Percentiles rank a stretch among this genome's conserved stretches.
These are phyloP conservation scores for Onchidella celtica DNA, from an alignment of 2,888 invertebrate genomes.

Conservation along the genomic window DNA sequence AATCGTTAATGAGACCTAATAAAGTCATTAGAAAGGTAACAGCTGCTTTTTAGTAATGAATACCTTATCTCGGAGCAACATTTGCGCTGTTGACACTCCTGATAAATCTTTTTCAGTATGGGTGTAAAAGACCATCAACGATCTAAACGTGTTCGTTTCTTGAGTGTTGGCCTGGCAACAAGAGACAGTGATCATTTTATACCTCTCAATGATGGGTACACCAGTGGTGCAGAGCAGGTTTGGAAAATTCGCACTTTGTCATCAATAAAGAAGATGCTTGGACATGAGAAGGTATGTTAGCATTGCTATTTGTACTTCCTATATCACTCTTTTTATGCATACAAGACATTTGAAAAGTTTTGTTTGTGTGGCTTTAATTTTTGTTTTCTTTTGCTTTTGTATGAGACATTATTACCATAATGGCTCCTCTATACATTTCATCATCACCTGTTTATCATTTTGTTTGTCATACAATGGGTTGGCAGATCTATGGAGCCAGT, in stretches of 20 bases:
- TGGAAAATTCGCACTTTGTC: conserved; percentile 51
- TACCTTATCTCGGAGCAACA: no score
- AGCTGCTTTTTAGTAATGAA: no score
- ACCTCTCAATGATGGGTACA: conserved; percentile 48
- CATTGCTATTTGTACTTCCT: background rate
- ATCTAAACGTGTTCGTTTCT: conserved; percentile 42
- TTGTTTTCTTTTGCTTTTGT: no score
- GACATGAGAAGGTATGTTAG: conserved; percentile 51
- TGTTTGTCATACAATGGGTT: no score
- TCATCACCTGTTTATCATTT: no score
- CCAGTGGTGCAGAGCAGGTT: background rate
- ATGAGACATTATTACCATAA: no score
- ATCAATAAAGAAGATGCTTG: conserved; percentile 51
- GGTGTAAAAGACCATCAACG: conserved; percentile 39
- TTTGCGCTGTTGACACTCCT: no score
- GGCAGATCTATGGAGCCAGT: no score
- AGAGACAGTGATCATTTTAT: conserved; percentile 46
- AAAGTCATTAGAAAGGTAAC: no score
- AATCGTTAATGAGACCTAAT: no score
- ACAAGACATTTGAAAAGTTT: background rate
- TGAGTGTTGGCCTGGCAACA: conserved; percentile 44
- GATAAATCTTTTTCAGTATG: conserved; percentile 54
- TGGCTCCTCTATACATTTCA: no score
- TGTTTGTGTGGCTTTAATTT: background rate
- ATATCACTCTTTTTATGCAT: background rate